Percentiles rank a stretch among this genome's conserved stretches.
Conservation (phyloP, 2,888 invertebrate species). For the Lasioglossum morio region DNA sequence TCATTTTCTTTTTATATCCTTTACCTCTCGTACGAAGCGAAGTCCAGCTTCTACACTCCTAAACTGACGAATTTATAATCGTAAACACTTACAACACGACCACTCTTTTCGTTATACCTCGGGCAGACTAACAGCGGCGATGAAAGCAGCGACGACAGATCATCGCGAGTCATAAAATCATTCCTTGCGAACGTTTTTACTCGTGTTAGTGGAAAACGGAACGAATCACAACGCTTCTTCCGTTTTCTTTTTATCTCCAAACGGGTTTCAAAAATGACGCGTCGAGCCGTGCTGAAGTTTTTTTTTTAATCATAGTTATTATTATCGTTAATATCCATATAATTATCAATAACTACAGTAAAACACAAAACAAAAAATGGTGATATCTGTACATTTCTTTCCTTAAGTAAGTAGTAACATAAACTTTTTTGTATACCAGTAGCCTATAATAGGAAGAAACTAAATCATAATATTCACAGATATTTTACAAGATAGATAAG, state of each 20-base stretch:
- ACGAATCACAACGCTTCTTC: slow-evolving; percentile 8
- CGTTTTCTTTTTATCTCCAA: not conserved
- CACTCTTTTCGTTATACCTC: too few species aligned
- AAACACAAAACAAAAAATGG: slow-evolving; percentile 84
- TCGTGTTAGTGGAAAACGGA: not conserved
- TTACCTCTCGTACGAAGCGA: slow-evolving; percentile 32
- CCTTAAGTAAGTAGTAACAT: slow-evolving; percentile 83
- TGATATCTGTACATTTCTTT: slow-evolving; percentile 84
- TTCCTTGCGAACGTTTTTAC: not conserved
- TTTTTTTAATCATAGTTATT: slow-evolving; percentile 84
- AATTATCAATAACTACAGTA: slow-evolving; percentile 85
- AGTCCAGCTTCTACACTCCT: slow-evolving; percentile 50
- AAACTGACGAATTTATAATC: slow-evolving; percentile 30
- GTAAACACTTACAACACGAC: slow-evolving; percentile 4
- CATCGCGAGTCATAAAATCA: not conserved
- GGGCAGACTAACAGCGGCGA: not conserved
- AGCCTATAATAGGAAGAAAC: slow-evolving; percentile 84
- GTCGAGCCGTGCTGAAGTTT: slow-evolving; percentile 69
- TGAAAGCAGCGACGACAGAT: too few species aligned
- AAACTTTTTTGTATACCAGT: slow-evolving; percentile 83
- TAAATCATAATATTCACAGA: slow-evolving; percentile 85
- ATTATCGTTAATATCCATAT: slow-evolving; percentile 85
- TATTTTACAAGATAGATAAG: slow-evolving; percentile 84
- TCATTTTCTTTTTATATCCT: slow-evolving; percentile 2
- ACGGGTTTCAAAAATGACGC: slow-evolving; percentile 58